A percentile compares a stretch with the other conserved stretches of the same genome.
These are phyloP conservation scores for Hydropsyche tenuis DNA, from an alignment of 1,140 invertebrate genomes.

Conservation along the genomic window DNA sequence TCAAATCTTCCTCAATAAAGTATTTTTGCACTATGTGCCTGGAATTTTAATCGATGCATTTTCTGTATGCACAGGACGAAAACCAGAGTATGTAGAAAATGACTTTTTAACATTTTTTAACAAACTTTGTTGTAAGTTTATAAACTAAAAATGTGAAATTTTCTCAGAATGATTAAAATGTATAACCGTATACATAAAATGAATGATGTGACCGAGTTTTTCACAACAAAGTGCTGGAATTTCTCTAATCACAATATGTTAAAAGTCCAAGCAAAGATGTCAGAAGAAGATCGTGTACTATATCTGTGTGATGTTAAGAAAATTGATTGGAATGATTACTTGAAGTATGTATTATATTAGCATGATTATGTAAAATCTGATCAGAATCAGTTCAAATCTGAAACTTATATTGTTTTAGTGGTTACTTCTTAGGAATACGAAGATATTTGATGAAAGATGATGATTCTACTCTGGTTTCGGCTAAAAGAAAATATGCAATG, in stretches of 20 bases:
- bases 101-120: conserved; percentile 45
- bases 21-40: conserved; percentile 65
- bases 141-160: conserved; percentile 24
- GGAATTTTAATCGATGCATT: conserved; percentile 62
- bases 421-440: conserved; percentile 67
- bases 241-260: conserved; percentile 69
- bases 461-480: conserved; percentile 62
- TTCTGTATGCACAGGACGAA: conserved; percentile 57
- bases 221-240: conserved; percentile 70
- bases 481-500: conserved; percentile 59
- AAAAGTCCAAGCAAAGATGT: conserved; percentile 61
- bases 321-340: conserved; percentile 67
- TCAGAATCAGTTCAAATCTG: background rate
- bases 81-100: conserved; percentile 61
- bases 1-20: conserved; percentile 58
- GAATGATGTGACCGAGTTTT: conserved; percentile 70
- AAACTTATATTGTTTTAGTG: conserved; percentile 57
- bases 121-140: background rate
- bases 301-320: conserved; percentile 67
- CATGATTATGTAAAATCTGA: background rate
- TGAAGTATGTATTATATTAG: conserved; percentile 53
- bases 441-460: conserved; percentile 68
- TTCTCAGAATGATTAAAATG: conserved; percentile 70
- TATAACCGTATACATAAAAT: conserved; percentile 75
- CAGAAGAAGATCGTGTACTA: conserved; percentile 62